Base-by-base conservation (phyloP, 2,888 invertebrate species). In the Cordylochernes scorpioides region DNA sequence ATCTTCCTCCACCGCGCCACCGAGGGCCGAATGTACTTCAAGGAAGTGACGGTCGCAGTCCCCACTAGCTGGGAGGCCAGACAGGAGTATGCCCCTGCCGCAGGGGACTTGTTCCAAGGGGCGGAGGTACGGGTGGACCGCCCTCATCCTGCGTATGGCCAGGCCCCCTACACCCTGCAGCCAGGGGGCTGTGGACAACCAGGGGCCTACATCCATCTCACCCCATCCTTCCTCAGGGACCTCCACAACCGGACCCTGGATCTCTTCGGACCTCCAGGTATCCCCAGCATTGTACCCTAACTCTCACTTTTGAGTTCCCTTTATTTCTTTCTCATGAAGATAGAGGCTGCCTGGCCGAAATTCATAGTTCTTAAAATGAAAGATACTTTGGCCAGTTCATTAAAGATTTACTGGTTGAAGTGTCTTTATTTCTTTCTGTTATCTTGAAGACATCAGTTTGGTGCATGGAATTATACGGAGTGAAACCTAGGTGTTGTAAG, bases 111-210 rank as follows among this genome's bases (percentile, higher is more conserved):
- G 17, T 43, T 45, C 24, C 36, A 39, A 25, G 42, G 51, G 17
- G 54, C 62, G 7, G 64, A 67, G 43, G 51, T 67, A 26, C 46
- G 59, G 16, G 42, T 55, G 3, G 50, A 62, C 15, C 58, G 58
- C 3, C 47, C 50, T 7, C 57, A 59, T 15, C 56, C 59, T 4
- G 50, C 62, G 25, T 61, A 60, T 35, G 55, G 55, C 3, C 53
- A 58, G 42, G 43, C 51, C 7, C 54, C 62, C n/a, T 65, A 62
- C 60, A 66, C 66, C 2, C 61, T 64, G 43, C 66, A 66, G 45
- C 60, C 61, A 3, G 53, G 60, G 15, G 63, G 63, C 7, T 67
- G 67, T 41, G 64, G 64, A 4, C 54, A 58, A 39, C 48, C 46
- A 4, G 67, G 65, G 0, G 62, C 64, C 43, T 64, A 62, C 45